phyloP scores from a whole-genome alignment of 2,888 invertebrate genomes.

The Falcaria lacertinaria region DNA sequence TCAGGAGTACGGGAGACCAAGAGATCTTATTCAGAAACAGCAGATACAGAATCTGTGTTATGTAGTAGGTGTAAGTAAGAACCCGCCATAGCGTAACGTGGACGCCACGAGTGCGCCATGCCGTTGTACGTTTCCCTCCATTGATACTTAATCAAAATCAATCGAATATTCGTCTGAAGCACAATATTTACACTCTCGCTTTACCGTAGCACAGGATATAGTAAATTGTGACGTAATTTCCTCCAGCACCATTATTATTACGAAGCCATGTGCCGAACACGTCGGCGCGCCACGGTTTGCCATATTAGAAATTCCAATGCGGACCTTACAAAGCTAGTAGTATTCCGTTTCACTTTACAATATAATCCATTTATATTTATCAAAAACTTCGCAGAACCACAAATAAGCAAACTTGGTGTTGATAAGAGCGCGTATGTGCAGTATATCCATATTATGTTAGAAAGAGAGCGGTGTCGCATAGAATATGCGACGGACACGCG shows the following conservation, averaged over 20 bases:
- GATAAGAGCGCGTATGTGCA: constrained; percentile 70
- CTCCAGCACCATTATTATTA: constrained; percentile 66
- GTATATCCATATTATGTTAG: constrained; percentile 76
- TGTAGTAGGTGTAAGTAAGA: constrained; percentile 36
- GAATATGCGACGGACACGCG: constrained; percentile 71
- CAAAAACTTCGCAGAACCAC: constrained; percentile 75
- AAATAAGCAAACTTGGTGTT: constrained; percentile 72
- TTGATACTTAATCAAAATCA: constrained; percentile 17
- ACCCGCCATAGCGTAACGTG: constrained; percentile 68
- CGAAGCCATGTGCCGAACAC: constrained; percentile 75
- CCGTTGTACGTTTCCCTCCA: constrained; percentile 26
- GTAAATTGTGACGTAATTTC: constrained; percentile 54
- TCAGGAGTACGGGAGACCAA: no score
- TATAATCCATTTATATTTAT: constrained; percentile 78
- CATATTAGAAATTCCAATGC: constrained; percentile 75
- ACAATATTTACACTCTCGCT: constrained; percentile 50
- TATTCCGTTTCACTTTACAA: constrained; percentile 68
- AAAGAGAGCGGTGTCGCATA: constrained; percentile 64
- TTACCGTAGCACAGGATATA: constrained; percentile 40
- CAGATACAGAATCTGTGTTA: constrained; percentile 8
- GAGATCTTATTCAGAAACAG: no score
- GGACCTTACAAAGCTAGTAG: constrained; percentile 64
- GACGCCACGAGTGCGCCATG: constrained; percentile 70
- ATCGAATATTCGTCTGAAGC: constrained; percentile 19
- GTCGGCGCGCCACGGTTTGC: constrained; percentile 67